Percentiles rank a stretch among this genome's conserved stretches.
Evolutionary conservation across 2,888 invertebrate genomes (phyloP).

Genomic region (Diaperis boleti): DNA sequence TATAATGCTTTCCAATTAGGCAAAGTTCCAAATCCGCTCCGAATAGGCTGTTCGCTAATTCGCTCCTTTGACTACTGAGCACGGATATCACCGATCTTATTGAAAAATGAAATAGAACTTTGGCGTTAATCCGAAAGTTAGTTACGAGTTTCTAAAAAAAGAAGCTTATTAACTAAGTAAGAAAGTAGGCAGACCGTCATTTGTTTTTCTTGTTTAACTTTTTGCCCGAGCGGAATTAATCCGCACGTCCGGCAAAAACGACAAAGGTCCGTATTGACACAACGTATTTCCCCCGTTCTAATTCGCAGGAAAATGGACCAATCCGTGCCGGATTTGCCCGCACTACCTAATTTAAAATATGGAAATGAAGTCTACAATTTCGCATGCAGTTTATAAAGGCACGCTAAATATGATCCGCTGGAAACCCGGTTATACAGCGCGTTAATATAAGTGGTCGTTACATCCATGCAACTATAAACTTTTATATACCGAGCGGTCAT

Average conservation of each 20-base stretch:
- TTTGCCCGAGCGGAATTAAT: too few species aligned
- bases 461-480: slow-evolving; percentile 15
- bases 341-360: slow-evolving; percentile 11
- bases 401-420: slow-evolving; percentile 14
- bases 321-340: not conserved
- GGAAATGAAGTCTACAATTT: slow-evolving; percentile 12
- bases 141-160: too few species aligned
- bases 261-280: too few species aligned
- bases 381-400: slow-evolving; percentile 12
- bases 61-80: not conserved
- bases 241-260: too few species aligned
- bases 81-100: too few species aligned
- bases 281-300: too few species aligned
- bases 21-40: slow-evolving; percentile 3
- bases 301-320: not conserved
- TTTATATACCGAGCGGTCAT: slow-evolving; percentile 2
- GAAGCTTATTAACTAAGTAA: too few species aligned
- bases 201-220: too few species aligned
- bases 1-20: slow-evolving; percentile 12
- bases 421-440: slow-evolving; percentile 11
- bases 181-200: too few species aligned
- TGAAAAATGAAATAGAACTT: too few species aligned
- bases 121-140: too few species aligned
- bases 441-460: slow-evolving; percentile 17
- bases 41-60: not conserved